Evolutionary conservation across 2,797 vertebrate genomes (phyloP).

Genomic region (Bovichtus variegatus): DNA sequence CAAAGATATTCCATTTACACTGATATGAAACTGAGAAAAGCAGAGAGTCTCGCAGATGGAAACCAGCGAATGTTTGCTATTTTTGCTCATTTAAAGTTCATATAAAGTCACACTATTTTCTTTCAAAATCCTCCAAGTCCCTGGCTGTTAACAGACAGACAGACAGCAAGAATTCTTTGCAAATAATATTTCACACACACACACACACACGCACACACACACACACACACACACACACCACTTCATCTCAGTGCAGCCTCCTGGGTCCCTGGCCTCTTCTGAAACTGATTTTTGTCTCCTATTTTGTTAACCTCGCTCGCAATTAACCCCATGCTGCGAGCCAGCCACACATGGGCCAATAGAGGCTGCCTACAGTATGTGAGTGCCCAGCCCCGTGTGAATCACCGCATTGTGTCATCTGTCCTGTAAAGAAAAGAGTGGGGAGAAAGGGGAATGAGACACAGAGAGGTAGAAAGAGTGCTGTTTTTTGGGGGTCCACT

Average conservation of each 20-base stretch:
- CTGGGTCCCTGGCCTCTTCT: constrained; percentile 61
- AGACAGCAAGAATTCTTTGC: constrained; percentile 11
- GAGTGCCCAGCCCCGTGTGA: constrained; percentile 71
- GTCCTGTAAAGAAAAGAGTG: constrained; percentile 64
- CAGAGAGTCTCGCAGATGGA: not conserved
- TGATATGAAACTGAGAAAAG: no score
- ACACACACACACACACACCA: constrained; percentile 20
- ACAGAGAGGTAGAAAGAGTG: constrained; percentile 63
- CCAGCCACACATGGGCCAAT: constrained; percentile 69
- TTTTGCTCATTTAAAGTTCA: not conserved
- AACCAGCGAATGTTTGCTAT: not conserved
- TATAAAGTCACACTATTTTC: not conserved
- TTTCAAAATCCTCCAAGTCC: no score
- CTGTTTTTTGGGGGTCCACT: constrained; percentile 62
- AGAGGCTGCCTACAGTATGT: constrained; percentile 62
- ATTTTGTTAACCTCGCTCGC: constrained; percentile 86
- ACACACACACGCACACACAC: not conserved
- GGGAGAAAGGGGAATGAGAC: constrained; percentile 53
- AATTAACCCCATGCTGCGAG: constrained; percentile 85
- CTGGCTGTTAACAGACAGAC: not conserved
- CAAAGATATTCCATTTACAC: no score
- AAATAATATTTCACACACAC: constrained; percentile 21
- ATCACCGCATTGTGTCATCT: constrained; percentile 83
- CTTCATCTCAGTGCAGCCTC: constrained; percentile 63
- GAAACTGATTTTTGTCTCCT: constrained; percentile 85